These are phyloP conservation scores for Tenualosa thibaudeaui DNA, from an alignment of 2,797 vertebrate species.

Conservation along the genomic window DNA sequence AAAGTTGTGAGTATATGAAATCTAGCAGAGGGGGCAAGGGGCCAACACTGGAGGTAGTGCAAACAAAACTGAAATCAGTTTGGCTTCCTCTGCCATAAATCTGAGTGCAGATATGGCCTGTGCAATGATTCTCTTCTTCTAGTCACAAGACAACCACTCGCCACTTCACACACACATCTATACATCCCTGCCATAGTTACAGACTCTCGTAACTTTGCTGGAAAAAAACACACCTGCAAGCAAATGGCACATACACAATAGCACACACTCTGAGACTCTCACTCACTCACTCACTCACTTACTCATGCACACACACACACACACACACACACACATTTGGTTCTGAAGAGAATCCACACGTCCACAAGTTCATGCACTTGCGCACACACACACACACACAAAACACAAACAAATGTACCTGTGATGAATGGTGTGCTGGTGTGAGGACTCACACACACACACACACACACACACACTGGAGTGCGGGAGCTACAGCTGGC, in stretches of 20 bases:
- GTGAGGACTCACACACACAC: background rate
- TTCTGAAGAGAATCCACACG: background rate
- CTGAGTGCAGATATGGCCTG: too few species aligned
- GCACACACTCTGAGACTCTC: background rate
- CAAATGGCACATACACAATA: background rate
- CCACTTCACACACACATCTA: background rate
- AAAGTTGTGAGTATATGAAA: too few species aligned
- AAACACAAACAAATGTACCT: too few species aligned
- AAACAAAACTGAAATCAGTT: too few species aligned
- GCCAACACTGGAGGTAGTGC: too few species aligned
- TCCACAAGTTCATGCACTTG: background rate
- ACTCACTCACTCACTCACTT: background rate
- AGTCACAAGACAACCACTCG: too few species aligned
- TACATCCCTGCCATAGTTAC: background rate
- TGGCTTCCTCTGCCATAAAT: too few species aligned
- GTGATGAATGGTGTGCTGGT: too few species aligned
- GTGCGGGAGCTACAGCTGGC: background rate
- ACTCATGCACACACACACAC: background rate
- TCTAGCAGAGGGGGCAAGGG: too few species aligned
- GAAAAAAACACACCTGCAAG: background rate
- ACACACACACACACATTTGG: background rate
- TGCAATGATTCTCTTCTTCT: background rate
- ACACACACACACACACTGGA: constrained; percentile 15
- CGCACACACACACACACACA: constrained; percentile 10
- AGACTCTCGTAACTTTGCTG: constrained; percentile 8